Evolutionary conservation across 2,888 invertebrate species (phyloP), one percentile per base, ranked within the genome.

Genomic region (Dichetophora obliterata): DNA sequence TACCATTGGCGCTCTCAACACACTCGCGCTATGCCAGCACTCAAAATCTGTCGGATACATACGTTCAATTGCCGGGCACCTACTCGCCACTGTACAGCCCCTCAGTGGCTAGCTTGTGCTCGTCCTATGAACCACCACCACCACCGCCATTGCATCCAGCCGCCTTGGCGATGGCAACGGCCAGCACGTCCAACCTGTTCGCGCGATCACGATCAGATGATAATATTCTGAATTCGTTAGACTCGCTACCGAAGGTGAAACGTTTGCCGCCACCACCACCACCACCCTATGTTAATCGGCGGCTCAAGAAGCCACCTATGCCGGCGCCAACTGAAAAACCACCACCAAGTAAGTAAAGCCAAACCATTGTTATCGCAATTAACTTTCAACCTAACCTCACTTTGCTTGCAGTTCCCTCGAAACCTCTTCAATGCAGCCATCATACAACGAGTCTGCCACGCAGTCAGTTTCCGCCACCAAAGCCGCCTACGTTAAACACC

Each of bases 201-300:
- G 91, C 92, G 79, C 91, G 95, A 82, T 93, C 95, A 5, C 92
- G 94, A 85, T 95, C 95, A 73, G 94, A 95, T 86, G 95, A 95
- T 85, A 95, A 95, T 86, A 94, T 96, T 84, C 90, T 95, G 80
- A 94, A 93, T 83, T 92, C 92, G 75, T 90, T 92, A 82, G 92
- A 93, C 79, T 89, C 91, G 80, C 80, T 87, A 80, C 89, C 90
- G 34, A 91, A 91, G 82, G 89, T 90, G 71, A 90, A 91, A 76
- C 89, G 91, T 77, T 82, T 91, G 77, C 91, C 91, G 37, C 92
- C 92, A 3, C 91, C 92, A 57, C 92, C 92, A 27, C 92, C 91
- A 6, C 90, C 91, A 1, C 91, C 92, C 2, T 92, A 89, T 78
- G 88, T 89, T 19, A 86, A 88, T 78, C 83, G 87, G 61, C 85